phyloP scores from a whole-genome alignment of 2,113 vertebrate genomes.

The Tautogolabrus adspersus region DNA sequence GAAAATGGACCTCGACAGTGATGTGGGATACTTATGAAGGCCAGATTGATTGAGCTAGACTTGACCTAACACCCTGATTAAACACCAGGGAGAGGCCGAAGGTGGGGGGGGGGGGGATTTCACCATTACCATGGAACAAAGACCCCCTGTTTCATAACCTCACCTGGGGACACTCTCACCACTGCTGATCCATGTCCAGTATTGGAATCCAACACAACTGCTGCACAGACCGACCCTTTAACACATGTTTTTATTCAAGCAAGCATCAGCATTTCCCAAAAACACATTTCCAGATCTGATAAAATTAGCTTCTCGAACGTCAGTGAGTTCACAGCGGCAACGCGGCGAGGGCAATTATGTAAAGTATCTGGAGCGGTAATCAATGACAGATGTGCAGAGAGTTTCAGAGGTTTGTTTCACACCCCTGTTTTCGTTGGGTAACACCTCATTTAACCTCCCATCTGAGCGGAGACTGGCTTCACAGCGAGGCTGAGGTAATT shows the following conservation, averaged over 20 bases:
- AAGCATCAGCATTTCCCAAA: conserved; percentile 39
- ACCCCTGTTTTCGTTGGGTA: conserved; percentile 39
- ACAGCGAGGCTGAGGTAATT: conserved; percentile 55
- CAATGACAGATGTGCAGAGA: conserved; percentile 68
- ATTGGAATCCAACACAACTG: conserved; percentile 23
- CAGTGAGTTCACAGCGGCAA: conserved; percentile 37
- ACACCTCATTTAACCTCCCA: conserved; percentile 61
- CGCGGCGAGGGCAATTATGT: conserved; percentile 38
- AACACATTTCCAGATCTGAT: conserved; percentile 57
- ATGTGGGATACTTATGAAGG: conserved; percentile 30
- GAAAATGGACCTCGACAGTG: conserved; percentile 1
- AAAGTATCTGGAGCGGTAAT: conserved; percentile 64
- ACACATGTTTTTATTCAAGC: conserved; percentile 60
- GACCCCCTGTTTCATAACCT: conserved; percentile 38
- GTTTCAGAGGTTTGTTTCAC: conserved; percentile 36
- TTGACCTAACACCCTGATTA: conserved; percentile 51
- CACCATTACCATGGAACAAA: conserved; percentile 50
- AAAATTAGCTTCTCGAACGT: conserved; percentile 61
- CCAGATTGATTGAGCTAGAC: conserved; percentile 38
- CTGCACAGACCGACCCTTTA: conserved; percentile 20
- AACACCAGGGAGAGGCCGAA: conserved; percentile 44
- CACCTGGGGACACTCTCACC: conserved; percentile 32
- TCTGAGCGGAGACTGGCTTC: conserved; percentile 41
- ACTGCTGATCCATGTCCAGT: conserved; percentile 26
- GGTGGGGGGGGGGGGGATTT: conserved; percentile 4